Evolutionary conservation across 2,113 vertebrate genomes (phyloP).

Genomic region (Pituophis catenifer): DNA sequence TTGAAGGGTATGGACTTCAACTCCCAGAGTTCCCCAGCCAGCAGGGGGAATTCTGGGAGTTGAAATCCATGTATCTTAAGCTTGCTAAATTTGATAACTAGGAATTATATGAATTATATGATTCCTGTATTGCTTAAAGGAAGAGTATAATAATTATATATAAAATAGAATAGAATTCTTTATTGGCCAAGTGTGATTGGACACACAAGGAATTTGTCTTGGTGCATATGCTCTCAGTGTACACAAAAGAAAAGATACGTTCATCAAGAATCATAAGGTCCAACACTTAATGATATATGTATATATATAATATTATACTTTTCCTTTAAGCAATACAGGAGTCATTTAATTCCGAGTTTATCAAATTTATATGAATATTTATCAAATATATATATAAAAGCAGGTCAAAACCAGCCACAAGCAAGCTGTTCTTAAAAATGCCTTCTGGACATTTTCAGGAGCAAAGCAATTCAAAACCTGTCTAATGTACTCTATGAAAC

Average conservation of each 20-base stretch:
- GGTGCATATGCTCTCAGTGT: no score
- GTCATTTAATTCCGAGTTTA: no score
- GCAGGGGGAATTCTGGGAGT: neutral
- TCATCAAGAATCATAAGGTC: no score
- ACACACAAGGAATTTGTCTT: no score
- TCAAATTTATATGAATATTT: no score
- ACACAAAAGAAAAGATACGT: no score
- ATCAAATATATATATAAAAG: no score
- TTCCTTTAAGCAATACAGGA: no score
- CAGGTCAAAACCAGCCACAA: neutral
- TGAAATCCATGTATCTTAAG: neutral
- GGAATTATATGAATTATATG: neutral
- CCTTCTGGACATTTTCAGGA: neutral
- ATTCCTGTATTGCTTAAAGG: neutral
- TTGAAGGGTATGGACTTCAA: neutral
- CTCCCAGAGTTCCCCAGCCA: neutral
- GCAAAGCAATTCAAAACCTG: neutral
- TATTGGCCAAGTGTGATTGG: no score
- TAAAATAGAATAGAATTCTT: no score
- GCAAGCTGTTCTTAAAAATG: neutral
- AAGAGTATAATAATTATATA: neutral
- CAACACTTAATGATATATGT: no score
- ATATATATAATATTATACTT: no score
- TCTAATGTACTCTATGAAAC: neutral
- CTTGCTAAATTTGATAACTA: neutral